A percentile compares a stretch with the other conserved stretches of the same genome.
phyloP scores from a whole-genome alignment of 2,113 vertebrate species.

The Fukomys damarensis region DNA sequence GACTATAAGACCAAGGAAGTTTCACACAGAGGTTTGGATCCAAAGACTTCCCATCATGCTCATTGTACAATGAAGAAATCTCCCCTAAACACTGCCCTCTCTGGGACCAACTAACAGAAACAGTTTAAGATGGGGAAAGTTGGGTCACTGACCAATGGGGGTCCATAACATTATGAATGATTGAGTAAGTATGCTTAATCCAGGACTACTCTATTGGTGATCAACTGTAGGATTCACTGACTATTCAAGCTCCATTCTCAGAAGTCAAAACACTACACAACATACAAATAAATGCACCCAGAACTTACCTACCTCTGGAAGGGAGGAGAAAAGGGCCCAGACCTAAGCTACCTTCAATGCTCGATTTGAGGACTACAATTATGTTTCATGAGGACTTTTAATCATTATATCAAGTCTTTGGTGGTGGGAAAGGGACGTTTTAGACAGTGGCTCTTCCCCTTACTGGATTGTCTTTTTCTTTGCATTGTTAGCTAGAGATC shows the following conservation, averaged over 20 bases:
- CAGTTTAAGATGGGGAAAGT: background rate
- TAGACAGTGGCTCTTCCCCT: background rate
- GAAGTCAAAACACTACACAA: background rate
- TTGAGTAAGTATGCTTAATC: background rate
- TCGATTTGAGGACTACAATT: background rate
- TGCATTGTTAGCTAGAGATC: background rate
- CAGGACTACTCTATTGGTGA: background rate
- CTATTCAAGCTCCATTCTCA: background rate
- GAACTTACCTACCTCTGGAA: background rate
- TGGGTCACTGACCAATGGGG: background rate
- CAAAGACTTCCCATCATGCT: background rate
- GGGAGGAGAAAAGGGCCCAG: background rate
- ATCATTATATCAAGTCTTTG: background rate
- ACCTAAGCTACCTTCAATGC: background rate
- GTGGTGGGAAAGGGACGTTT: background rate
- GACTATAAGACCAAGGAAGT: background rate
- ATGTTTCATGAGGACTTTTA: background rate
- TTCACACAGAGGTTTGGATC: background rate
- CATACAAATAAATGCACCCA: background rate
- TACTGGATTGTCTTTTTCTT: background rate
- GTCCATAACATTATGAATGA: background rate
- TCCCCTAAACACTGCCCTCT: background rate
- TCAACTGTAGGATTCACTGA: background rate
- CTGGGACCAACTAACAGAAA: background rate
- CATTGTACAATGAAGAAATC: background rate